Conservation (phyloP, 2,888 invertebrate species). For the Pyralis farinalis region DNA sequence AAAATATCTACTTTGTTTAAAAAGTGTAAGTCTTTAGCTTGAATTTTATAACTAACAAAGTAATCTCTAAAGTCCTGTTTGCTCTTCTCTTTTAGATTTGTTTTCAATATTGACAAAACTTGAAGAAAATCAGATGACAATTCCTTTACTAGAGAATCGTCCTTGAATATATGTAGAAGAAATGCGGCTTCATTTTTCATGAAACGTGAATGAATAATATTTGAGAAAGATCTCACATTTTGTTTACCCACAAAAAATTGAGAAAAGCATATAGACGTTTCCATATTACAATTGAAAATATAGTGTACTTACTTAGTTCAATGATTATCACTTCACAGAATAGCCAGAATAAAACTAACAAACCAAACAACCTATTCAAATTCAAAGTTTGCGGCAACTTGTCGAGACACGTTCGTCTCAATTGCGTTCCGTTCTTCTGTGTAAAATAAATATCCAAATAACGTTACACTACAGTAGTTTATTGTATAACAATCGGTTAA, state of each 20-base stretch:
- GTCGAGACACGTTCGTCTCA: slow-evolving; percentile 39
- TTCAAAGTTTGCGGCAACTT: slow-evolving; percentile 51
- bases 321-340: neutral
- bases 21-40: slow-evolving; percentile 24
- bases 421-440: slow-evolving; percentile 17
- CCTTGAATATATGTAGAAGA: slow-evolving; percentile 33
- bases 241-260: slow-evolving; percentile 64
- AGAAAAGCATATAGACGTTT: slow-evolving; percentile 46
- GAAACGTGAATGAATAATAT: slow-evolving; percentile 42
- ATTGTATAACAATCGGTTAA: too few relatives aligned
- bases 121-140: slow-evolving; percentile 31
- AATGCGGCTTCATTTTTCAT: slow-evolving; percentile 37
- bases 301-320: neutral
- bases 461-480: too few relatives aligned
- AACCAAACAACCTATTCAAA: slow-evolving; percentile 1
- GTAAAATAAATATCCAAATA: too few relatives aligned
- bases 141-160: slow-evolving; percentile 35
- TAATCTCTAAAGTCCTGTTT: slow-evolving; percentile 53
- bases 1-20: slow-evolving; percentile 48
- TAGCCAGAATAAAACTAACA: neutral
- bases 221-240: slow-evolving; percentile 57
- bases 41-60: slow-evolving; percentile 26
- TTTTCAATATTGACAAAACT: slow-evolving; percentile 34
- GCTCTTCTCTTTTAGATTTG: slow-evolving; percentile 37
- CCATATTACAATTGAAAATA: slow-evolving; percentile 28